Evolutionary conservation across 2,113 vertebrate species (phyloP), one percentile per base, ranked within the genome.

Genomic region (Mastomys coucha): DNA sequence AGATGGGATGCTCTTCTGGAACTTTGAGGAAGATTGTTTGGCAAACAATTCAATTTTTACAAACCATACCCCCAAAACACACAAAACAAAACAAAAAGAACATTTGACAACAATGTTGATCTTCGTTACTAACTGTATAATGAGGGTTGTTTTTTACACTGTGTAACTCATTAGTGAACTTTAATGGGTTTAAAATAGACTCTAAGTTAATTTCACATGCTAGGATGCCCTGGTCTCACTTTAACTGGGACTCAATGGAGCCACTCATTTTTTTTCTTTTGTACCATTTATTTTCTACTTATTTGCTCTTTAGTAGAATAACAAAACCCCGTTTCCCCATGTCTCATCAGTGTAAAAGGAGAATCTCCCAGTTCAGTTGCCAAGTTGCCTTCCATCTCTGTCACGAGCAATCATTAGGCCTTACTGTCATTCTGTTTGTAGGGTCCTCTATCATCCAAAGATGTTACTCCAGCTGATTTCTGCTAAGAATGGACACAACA

Each of bases 261-360:
- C 42, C 75, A 82, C 1, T 10, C 53, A 75, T 91, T 94, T 39
- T 39, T 92, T 89, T 9, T 53, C 58, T 91, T 94, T 36, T 70
- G 91, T 80, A 39, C 76, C 80, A 88, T 82, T 86, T 60, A 93
- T 67, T 95, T 88, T 39, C 84, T 80, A 65, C 42, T 73, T 91
- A 91, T 90, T 87, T 94, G 51, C 36, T 91, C 90, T 72, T 93
- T 84, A 93, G 73, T 58, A 19, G 31, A 75, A 73, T 53, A 73
- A n/a, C 51, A 39, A 88, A 65, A 39, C 45, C 26, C 2, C 2
- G 72, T 87, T 72, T 69, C 87, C 45, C 89, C 60, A 7, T 3
- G 56, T 70, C 89, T 97, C 84, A 72, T 94, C 84, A 94, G 91
- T 16, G 67, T 95, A 95, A 91, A 84, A 93, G 53, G 53, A 95